Evolutionary conservation across 2,888 invertebrate genomes (phyloP), one percentile per base, ranked within the genome.

Genomic region (Apoda limacodes): DNA sequence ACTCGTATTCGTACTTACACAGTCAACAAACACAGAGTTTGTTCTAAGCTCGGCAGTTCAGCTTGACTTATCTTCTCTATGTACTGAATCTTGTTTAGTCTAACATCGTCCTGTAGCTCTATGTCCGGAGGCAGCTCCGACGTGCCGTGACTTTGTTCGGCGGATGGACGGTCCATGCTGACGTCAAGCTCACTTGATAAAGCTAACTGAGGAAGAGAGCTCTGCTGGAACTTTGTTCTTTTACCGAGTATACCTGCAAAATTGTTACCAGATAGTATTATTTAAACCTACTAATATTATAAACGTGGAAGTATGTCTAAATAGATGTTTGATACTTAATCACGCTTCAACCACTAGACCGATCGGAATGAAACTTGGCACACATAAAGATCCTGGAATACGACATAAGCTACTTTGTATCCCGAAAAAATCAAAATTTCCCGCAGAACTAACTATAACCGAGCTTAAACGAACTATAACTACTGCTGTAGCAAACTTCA

Each of bases 181-280:
- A 63, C 49, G 21, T 72, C 71, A 5, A 83, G 40, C 28, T 76
- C 69, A 27, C 93, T 85, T 46, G 87, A 84, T 0, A 96, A 62
- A 21, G 89, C 85, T 9, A 98, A 78, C 57, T 98, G 98, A 0
- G 98, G 87, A 25, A 94, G 66, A 17, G 89, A 84, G 23, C 87
- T 88, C 46, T 88, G 84, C 62, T 99, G 98, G 59, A 87, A 95
- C 50, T 89, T 90, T 5, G 98, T 98, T 39, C 98, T 84, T 59
- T 92, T 91, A 0, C 98, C 98, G 43, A 98, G 69, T 19, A 90
- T 85, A 45, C 95, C 93, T 76, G 37, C 22, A 36, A 50, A n/a
- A n/a, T n/a, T n/a, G n/a, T n/a, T 34, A 23, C 20, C 3, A 20
- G 20, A 1, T 23, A 7, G 25, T 14, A 28, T n/a, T n/a, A n/a